Evolutionary conservation across 1,140 invertebrate species (phyloP).

Genomic region (Druon quercuslanigerum): DNA sequence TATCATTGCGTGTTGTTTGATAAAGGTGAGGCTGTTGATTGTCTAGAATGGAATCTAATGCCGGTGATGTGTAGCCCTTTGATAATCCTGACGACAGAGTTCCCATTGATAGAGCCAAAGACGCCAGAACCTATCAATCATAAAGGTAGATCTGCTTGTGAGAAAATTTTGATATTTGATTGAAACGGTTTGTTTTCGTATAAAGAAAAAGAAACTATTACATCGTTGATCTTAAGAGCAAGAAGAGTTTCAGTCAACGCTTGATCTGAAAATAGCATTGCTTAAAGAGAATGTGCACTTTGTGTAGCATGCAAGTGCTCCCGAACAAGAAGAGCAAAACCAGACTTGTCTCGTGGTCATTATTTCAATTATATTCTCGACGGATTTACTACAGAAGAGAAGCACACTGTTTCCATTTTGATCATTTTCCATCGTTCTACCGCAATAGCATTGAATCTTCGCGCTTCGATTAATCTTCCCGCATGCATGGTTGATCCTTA

Average conservation of each 20-base stretch:
- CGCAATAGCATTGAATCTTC: slow-evolving; percentile 20
- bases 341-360: slow-evolving; percentile 23
- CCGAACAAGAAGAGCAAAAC: slow-evolving; percentile 10
- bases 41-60: slow-evolving; percentile 87
- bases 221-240: slow-evolving; percentile 19
- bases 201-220: neutral
- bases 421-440: slow-evolving; percentile 9
- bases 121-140: slow-evolving; percentile 82
- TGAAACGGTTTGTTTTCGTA: neutral
- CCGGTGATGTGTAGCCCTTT: slow-evolving; percentile 90
- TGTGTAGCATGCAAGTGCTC: slow-evolving; percentile 23
- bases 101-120: slow-evolving; percentile 86
- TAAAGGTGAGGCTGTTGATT: slow-evolving; percentile 70
- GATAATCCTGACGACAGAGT: slow-evolving; percentile 87
- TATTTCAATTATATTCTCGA: slow-evolving; percentile 25
- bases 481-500: neutral
- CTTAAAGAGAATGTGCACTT: slow-evolving; percentile 26
- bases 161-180: neutral
- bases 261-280: slow-evolving; percentile 25
- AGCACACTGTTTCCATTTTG: slow-evolving; percentile 29
- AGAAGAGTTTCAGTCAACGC: slow-evolving; percentile 5
- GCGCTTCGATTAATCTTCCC: slow-evolving; percentile 14
- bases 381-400: slow-evolving; percentile 22
- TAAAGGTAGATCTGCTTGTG: neutral
- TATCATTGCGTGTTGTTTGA: slow-evolving; percentile 67